Evolutionary conservation across 2,113 vertebrate genomes (phyloP), one percentile per base, ranked within the genome.

Genomic region (Microtus montanus): DNA sequence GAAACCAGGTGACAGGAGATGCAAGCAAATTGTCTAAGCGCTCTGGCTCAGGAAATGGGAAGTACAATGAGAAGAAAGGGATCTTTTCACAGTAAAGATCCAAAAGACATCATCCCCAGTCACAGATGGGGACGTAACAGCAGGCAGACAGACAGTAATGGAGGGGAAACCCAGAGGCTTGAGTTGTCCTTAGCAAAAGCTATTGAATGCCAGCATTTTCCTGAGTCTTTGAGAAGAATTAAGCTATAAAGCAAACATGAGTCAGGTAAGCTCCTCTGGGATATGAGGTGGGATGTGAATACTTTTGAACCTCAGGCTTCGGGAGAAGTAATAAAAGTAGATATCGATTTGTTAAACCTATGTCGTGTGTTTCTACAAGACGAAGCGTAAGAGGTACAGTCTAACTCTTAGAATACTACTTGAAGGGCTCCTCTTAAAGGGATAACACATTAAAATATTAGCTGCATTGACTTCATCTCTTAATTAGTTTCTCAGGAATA

Each of bases 181-280:
- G 2, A 71, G 26, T 12, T 41, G 41, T 70, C 86, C 91, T 80
- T 4, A 74, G 85, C 30, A 86, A 44, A 74, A 88, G 52, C 78
- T 90, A 47, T 1, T 87, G 75, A 83, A 92, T 63, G 49, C 5
- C n/a, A 90, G 20, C 22, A 41, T 86, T 75, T 93, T 92, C 77
- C 86, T 93, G 41, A 88, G 71, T 54, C 47, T 92, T 92, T 77
- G 26, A 71, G 73, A 41, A 93, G 93, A 87, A 89, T 78, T 93
- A 89, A 92, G 66, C 78, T 75, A 85, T 61, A 92, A 95, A 94
- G 66, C 26, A 94, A 94, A 79, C 30, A 41, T 28, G 68, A 96
- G 15, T 90, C 89, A 61, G 70, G 71, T 71, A 91, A 97, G 49
- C 90, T 15, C 52, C 58, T 87, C 64, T 63, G 49, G 52, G 73